A percentile compares a stretch with the other conserved stretches of the same genome.
Evolutionary conservation across 2,888 invertebrate species (phyloP).

Genomic region (Lasioglossum vierecki): DNA sequence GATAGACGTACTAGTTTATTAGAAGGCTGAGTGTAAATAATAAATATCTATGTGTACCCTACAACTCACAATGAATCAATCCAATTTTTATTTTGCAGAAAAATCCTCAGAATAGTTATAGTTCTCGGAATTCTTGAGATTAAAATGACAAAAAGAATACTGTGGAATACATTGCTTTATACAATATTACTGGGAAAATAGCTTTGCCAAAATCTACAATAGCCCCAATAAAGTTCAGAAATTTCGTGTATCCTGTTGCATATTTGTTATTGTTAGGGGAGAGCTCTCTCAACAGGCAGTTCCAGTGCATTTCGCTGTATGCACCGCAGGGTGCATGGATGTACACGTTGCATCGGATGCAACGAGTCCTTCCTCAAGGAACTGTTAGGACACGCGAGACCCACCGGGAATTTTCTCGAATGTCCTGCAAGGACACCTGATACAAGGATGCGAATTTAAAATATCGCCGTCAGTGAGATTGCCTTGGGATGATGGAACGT

Average conservation of each 20-base stretch:
- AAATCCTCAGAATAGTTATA: background rate
- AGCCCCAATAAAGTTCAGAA: background rate
- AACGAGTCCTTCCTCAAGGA: constrained; percentile 7
- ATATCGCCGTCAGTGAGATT: constrained; percentile 48
- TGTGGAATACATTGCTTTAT: background rate
- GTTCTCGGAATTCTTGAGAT: background rate
- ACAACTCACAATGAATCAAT: too few relatives aligned
- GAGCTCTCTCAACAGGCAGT: constrained; percentile 1
- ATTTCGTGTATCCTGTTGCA: background rate
- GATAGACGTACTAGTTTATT: too few relatives aligned
- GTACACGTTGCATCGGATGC: constrained; percentile 7
- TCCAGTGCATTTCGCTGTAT: constrained; percentile 19
- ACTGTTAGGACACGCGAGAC: constrained; percentile 19
- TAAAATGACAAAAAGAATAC: background rate
- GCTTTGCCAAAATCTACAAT: background rate
- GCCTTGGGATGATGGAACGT: constrained; percentile 26
- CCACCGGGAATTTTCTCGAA: constrained; percentile 50
- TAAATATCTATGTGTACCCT: too few relatives aligned
- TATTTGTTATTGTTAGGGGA: background rate
- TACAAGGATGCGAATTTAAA: constrained; percentile 50
- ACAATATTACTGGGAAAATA: background rate
- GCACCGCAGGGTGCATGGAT: background rate
- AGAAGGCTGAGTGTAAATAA: too few relatives aligned
- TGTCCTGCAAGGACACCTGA: constrained; percentile 24
- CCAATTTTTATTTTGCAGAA: too few relatives aligned